Base-by-base conservation (phyloP, 2,113 vertebrate species). In the Phocoena phocoena region DNA sequence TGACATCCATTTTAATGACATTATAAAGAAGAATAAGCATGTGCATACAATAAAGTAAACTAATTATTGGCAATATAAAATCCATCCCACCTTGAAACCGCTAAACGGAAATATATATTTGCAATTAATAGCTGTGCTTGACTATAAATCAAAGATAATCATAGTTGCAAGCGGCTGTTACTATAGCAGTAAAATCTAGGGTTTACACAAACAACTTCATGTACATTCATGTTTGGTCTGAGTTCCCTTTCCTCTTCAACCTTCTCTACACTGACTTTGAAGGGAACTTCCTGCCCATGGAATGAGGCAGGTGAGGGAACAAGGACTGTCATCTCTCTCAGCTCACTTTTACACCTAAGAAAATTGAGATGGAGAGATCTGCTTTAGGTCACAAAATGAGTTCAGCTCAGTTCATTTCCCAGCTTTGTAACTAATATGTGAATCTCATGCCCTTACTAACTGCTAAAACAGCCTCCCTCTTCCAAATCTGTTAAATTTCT, bases 401-500 rank as follows among this genome's bases (percentile, higher is more conserved):
- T 95, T 98, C 89, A 96, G 74, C 89, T 97, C 79, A 92, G 89
- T 98, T 97, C 88, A 89, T 73, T 97, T 97, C n/a, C 77, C 31
- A 96, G 87, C 17, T 67, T 76, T 96, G 77, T 88, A 97, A 86
- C 84, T 96, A 97, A 94, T 93, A 97, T 73, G 90, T 95, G 96
- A 95, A 74, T 98, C 58, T 76, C 81, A 88, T 96, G 53, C 87
- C 95, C 94, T 91, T 95, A 79, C 77, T 96, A 93, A 77, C 74
- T 97, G 95, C 62, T 97, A 88, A 97, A 96, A 95, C 88, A 86
- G 77, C 95, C 92, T 97, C 80, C 94, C 80, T 98, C 96, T 98
- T 96, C 88, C 88, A 97, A 98, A 98, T 97, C 97, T 98, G 98
- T 97, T 97, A 98, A 95, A 98, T 93, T 97, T 98, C 96, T 98